Base-by-base conservation (phyloP, 2,797 vertebrate species). In the Smutsia gigantea region DNA sequence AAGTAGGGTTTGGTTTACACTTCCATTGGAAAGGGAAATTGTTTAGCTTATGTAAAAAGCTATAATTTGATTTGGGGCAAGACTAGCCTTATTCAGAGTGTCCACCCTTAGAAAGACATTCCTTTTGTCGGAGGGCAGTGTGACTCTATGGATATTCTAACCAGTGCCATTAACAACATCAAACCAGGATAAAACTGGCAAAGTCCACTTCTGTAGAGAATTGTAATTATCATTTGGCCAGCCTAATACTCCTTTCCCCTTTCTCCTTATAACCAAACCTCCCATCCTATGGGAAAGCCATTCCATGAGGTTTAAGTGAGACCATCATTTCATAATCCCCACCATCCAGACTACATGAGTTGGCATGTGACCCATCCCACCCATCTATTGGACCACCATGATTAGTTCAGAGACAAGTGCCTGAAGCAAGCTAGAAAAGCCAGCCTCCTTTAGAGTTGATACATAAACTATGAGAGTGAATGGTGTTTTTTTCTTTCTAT, bases 191-290 rank as follows among this genome's bases (percentile, higher is more conserved):
- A 78, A 89, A 90, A 68, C 75, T 53, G 69, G 71, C 29, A 75
- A 96, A 95, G 91, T 83, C 37, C 19, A 53, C 57, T 53, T 96
- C 21, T 12, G 66, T 39, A 93, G 46, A 84, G 13, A 12, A 71
- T 19, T 90, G 51, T 71, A 12, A 64, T 46, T 51, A 89, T 66
- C 46, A 93, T 64, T 69, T 94, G 2, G 13, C 53, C 9, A 72
- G 51, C 31, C 84, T n/a, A 77, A 84, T 64, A 85, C 57, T 68
- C 31, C 0, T 69, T 87, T 49, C 21, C 25, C 42, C 4, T 37
- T 90, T 75, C 71, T 91, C 90, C 82, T 90, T 94, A 11, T 68
- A 93, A 90, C 42, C 61, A 96, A 97, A 69, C 8, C 10, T 13
- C 23, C 1, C 1, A 64, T 72, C n/a, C 81, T 49, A 88, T 34